Percentiles rank a stretch among this genome's conserved stretches.
Conservation (phyloP, 2,797 vertebrate species). For the Mareca strepera region DNA sequence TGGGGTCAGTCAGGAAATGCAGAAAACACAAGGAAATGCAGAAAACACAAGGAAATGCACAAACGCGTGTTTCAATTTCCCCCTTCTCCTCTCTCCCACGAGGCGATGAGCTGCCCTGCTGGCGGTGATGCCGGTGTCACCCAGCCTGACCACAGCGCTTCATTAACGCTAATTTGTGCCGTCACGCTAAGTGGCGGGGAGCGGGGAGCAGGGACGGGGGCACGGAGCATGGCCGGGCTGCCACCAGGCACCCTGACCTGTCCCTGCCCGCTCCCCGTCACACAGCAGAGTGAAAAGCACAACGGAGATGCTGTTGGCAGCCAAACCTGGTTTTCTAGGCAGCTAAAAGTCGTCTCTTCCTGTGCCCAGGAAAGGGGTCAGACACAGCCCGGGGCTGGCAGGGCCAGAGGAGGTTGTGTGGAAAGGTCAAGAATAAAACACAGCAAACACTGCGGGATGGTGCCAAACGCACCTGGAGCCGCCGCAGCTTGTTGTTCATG, state of each 20-base stretch:
- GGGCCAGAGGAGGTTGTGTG: not conserved
- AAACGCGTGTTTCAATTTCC: fast-evolving
- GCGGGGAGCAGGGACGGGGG: constrained; percentile 44
- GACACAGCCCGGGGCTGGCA: not conserved
- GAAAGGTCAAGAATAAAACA: not conserved
- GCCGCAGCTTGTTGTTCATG: not conserved
- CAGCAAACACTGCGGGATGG: not conserved
- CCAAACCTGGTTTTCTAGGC: fast-evolving
- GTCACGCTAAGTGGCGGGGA: constrained; percentile 84
- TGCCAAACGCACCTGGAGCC: not conserved
- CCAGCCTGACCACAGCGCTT: constrained; percentile 81
- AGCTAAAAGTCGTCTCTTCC: not conserved
- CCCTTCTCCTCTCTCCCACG: not conserved
- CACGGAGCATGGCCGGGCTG: not conserved
- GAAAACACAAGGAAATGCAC: too few species aligned
- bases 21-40: too few species aligned
- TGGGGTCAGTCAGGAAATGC: not conserved
- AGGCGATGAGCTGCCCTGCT: not conserved
- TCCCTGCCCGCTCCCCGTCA: not conserved
- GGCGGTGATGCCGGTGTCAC: not conserved
- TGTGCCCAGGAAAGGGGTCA: not conserved
- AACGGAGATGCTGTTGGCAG: not conserved
- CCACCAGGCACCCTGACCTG: not conserved
- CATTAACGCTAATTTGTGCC: constrained; percentile 89
- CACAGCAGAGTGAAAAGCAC: not conserved